Conservation (phyloP, 2,888 invertebrate species). For the Campaea margaritaria region DNA sequence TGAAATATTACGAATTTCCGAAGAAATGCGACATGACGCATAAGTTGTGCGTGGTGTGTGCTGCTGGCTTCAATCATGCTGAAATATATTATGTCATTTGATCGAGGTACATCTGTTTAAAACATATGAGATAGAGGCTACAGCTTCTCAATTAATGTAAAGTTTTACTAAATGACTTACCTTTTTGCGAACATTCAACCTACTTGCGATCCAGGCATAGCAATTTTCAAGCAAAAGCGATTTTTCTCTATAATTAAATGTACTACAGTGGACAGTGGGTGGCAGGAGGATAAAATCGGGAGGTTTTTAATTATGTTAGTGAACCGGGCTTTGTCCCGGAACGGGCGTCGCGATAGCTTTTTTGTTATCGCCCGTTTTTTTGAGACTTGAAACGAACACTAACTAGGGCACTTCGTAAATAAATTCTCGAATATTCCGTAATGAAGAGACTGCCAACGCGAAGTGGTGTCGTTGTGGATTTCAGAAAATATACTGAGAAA, state of each 20-base stretch:
- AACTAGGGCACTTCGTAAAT: constrained; percentile 56
- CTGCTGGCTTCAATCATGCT: no score
- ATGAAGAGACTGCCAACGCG: constrained; percentile 40
- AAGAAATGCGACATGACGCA: background rate
- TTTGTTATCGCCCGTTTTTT: constrained; percentile 59
- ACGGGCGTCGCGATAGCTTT: constrained; percentile 54
- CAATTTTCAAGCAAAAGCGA: constrained; percentile 39
- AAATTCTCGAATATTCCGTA: constrained; percentile 44
- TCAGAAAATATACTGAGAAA: constrained; percentile 20
- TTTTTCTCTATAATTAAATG: constrained; percentile 58
- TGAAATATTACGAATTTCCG: constrained; percentile 26
- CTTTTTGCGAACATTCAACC: background rate
- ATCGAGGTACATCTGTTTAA: no score
- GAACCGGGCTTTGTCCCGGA: constrained; percentile 57
- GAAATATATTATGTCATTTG: no score
- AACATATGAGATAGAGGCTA: no score
- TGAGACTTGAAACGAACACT: constrained; percentile 53
- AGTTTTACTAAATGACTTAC: background rate
- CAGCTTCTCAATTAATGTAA: background rate
- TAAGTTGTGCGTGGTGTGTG: background rate
- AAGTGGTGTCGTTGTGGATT: constrained; percentile 39
- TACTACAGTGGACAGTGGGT: constrained; percentile 54
- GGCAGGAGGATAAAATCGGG: constrained; percentile 53
- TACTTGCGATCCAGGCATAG: constrained; percentile 8
- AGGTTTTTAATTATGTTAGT: constrained; percentile 65